Evolutionary conservation across 2,888 invertebrate genomes (phyloP).

Genomic region (Glyphotaelius pellucidus): DNA sequence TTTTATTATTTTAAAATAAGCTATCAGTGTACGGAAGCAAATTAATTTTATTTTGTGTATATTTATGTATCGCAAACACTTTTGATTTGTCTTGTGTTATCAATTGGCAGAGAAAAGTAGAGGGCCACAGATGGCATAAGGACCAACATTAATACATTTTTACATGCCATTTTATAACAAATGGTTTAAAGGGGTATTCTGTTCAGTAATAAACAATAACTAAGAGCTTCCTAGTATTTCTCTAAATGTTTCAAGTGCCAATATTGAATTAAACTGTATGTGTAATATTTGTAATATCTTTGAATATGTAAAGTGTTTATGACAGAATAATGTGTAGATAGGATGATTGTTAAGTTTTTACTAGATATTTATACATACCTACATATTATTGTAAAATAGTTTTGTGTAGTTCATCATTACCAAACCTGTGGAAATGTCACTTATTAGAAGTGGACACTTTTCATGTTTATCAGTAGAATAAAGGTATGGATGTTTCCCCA

Average conservation of each 20-base stretch:
- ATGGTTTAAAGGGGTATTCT: slow-evolving; percentile 63
- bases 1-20: slow-evolving; percentile 50
- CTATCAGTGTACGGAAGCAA: slow-evolving; percentile 40
- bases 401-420: slow-evolving; percentile 51
- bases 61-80: slow-evolving; percentile 43
- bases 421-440: slow-evolving; percentile 43
- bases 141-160: slow-evolving; percentile 63
- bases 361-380: slow-evolving; percentile 42
- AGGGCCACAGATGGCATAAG: slow-evolving; percentile 61
- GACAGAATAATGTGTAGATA: slow-evolving; percentile 59
- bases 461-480: slow-evolving; percentile 36
- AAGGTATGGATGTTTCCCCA: neutral
- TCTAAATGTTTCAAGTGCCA: slow-evolving; percentile 66
- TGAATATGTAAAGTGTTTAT: slow-evolving; percentile 59
- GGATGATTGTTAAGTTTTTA: slow-evolving; percentile 63
- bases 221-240: slow-evolving; percentile 67
- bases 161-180: slow-evolving; percentile 58
- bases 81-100: slow-evolving; percentile 52
- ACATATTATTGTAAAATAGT: slow-evolving; percentile 31
- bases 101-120: slow-evolving; percentile 59
- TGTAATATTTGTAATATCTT: slow-evolving; percentile 62
- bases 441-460: slow-evolving; percentile 19
- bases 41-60: slow-evolving; percentile 34
- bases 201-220: slow-evolving; percentile 66
- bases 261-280: slow-evolving; percentile 63